Conservation (phyloP, 2,888 invertebrate genomes). For the Leucophora obtusa region DNA sequence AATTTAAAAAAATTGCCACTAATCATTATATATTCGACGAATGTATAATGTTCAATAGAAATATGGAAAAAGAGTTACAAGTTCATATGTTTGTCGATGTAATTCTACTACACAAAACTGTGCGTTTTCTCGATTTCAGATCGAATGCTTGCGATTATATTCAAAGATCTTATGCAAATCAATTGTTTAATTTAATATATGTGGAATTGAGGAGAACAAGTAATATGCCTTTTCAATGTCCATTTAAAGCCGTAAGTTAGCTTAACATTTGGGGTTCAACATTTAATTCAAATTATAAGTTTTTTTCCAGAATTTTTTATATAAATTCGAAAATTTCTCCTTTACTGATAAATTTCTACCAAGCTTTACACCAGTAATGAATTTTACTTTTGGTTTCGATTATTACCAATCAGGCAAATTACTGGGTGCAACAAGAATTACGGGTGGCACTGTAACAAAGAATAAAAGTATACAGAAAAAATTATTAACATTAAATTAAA, state of each 20-base stretch:
- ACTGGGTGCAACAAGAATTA: not conserved
- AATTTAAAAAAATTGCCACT: not conserved
- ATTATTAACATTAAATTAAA: too few species aligned
- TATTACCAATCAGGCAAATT: not conserved
- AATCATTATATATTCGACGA: conserved; percentile 7
- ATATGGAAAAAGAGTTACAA: not conserved
- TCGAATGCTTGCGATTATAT: not conserved
- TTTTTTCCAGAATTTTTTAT: conserved; percentile 1
- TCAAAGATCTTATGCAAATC: not conserved
- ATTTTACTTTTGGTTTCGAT: not conserved
- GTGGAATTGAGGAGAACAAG: not conserved
- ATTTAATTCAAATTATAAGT: too few species aligned
- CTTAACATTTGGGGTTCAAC: too few species aligned
- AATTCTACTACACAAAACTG: not conserved
- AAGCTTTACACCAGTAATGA: not conserved
- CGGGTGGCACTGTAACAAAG: too few species aligned
- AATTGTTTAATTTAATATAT: not conserved
- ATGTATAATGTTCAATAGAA: not conserved
- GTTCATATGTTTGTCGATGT: not conserved
- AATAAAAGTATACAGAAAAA: too few species aligned
- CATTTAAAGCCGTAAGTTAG: not conserved
- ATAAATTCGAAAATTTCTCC: not conserved
- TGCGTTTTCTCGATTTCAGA: not conserved
- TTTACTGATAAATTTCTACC: not conserved
- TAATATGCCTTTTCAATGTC: conserved; percentile 1